Evolutionary conservation across 2,113 vertebrate genomes (phyloP).

Genomic region (Psettodes erumei): DNA sequence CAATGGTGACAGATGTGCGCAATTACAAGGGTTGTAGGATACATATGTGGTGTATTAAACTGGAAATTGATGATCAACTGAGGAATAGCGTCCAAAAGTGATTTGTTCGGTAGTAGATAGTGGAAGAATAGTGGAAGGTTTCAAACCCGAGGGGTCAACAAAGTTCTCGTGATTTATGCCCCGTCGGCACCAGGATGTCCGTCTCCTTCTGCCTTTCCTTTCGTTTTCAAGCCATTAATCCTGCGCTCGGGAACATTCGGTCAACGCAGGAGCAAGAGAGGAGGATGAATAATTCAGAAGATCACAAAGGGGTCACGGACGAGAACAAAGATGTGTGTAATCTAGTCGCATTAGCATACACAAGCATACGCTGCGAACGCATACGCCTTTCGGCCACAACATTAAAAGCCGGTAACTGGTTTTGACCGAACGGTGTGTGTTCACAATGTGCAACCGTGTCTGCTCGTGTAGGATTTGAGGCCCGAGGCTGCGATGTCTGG

Average conservation of each 20-base stretch:
- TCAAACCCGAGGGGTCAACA: background rate
- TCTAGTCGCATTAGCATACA: slow-evolving; percentile 27
- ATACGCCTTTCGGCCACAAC: too few species aligned
- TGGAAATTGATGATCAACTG: slow-evolving; percentile 14
- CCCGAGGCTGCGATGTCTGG: too few species aligned
- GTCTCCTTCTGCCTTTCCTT: slow-evolving; percentile 3
- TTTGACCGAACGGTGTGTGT: too few species aligned
- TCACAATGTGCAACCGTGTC: too few species aligned
- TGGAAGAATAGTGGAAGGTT: slow-evolving; percentile 7
- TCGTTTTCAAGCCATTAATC: slow-evolving; percentile 21
- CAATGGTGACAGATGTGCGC: slow-evolving; percentile 26
- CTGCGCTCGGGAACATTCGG: slow-evolving; percentile 11
- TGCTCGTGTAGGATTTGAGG: too few species aligned
- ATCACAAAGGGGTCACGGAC: slow-evolving; percentile 19
- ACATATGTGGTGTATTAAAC: background rate
- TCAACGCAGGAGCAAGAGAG: slow-evolving; percentile 11
- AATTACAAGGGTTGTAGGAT: slow-evolving; percentile 3
- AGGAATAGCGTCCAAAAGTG: background rate
- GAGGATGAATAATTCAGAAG: slow-evolving; percentile 33
- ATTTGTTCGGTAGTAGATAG: slow-evolving; percentile 18
- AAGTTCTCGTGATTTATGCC: background rate
- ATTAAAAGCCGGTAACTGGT: too few species aligned
- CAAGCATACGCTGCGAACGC: too few species aligned
- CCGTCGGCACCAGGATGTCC: background rate
- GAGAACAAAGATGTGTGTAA: slow-evolving; percentile 13